phyloP scores from a whole-genome alignment of 2,113 vertebrate species.

The Heteronetta atricapilla region DNA sequence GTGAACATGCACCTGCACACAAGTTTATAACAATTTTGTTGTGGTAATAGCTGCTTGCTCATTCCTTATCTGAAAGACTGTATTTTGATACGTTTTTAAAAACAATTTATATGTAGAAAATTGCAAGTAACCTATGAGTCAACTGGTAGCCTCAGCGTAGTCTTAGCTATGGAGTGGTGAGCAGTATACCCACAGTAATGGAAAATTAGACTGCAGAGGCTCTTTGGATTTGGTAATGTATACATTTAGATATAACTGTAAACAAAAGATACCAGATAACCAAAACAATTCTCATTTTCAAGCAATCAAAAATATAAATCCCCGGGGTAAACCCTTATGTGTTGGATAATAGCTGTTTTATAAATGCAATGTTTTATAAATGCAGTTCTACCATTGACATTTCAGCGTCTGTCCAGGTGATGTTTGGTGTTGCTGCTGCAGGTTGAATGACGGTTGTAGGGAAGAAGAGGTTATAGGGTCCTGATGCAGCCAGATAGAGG shows the following conservation, averaged over 20 bases:
- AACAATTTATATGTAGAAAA: background rate
- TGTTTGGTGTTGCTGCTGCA: conserved; percentile 77
- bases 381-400: conserved; percentile 80
- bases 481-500: conserved; percentile 88
- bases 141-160: background rate
- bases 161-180: background rate
- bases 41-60: background rate
- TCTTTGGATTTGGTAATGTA: background rate
- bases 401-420: conserved; percentile 86
- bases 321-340: background rate
- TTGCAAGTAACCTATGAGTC: background rate
- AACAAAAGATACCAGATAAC: background rate
- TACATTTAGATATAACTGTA: background rate
- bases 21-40: background rate
- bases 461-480: conserved; percentile 89
- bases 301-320: background rate
- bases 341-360: background rate
- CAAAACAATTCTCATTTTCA: background rate
- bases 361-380: background rate
- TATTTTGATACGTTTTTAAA: background rate
- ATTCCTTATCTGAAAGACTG: background rate
- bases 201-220: background rate
- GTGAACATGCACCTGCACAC: accelerated
- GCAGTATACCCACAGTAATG: background rate
- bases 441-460: conserved; percentile 81